Evolutionary conservation across 92 coral and sea anemone genomes (phyloP).

Genomic region (Metridium senile): DNA sequence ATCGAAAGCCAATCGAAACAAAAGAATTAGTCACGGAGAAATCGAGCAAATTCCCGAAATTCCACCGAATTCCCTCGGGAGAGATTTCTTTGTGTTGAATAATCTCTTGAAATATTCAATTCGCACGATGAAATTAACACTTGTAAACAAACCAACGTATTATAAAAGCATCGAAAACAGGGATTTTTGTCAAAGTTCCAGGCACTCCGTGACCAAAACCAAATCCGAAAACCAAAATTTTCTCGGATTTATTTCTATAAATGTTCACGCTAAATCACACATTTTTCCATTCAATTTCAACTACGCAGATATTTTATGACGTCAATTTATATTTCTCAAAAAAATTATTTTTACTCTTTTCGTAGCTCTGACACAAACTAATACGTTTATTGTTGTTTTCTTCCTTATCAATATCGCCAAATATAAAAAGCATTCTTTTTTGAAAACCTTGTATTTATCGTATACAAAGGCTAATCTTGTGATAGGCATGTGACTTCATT

Average conservation of each 20-base stretch:
- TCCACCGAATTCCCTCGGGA: slow-evolving; percentile 33
- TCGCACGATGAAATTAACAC: slow-evolving; percentile 21
- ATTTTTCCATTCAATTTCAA: not conserved
- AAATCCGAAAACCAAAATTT: not conserved
- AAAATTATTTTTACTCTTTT: not conserved
- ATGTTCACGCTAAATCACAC: not conserved
- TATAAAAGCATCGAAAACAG: not conserved
- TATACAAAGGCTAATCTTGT: too few relatives aligned
- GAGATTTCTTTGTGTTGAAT: not conserved
- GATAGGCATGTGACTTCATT: slow-evolving; percentile 5
- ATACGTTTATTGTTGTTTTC: not conserved
- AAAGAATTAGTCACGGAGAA: slow-evolving; percentile 6
- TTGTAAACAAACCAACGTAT: slow-evolving; percentile 31
- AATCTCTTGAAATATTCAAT: slow-evolving; percentile 10
- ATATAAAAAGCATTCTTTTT: too few relatives aligned
- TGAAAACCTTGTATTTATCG: too few relatives aligned
- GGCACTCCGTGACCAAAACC: not conserved
- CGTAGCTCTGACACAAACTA: not conserved
- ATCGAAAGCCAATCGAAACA: slow-evolving; percentile 26
- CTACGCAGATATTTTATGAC: not conserved
- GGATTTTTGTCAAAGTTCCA: not conserved
- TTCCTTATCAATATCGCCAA: not conserved
- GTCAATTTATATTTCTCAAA: not conserved
- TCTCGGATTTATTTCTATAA: not conserved
- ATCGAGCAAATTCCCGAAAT: slow-evolving; percentile 21